Conservation (phyloP, 2,888 invertebrate genomes). For the Terebella lapidaria region DNA sequence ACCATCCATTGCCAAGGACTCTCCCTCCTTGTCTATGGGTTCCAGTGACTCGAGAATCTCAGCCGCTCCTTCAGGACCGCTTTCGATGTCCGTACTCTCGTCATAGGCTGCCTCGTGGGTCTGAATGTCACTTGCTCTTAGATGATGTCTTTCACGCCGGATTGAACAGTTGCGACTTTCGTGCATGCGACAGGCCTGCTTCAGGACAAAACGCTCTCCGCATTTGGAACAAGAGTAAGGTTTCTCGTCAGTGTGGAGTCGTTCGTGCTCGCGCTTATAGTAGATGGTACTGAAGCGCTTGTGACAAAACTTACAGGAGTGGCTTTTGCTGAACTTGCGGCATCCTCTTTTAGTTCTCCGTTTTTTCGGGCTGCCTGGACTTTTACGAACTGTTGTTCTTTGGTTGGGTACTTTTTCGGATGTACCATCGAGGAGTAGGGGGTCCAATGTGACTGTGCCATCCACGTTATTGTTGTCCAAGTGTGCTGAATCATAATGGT, state of each 20-base stretch:
- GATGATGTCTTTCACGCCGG: not conserved
- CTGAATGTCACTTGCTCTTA: no score
- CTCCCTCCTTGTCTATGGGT: no score
- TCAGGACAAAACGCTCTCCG: constrained; percentile 6
- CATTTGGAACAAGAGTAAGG: constrained; percentile 10
- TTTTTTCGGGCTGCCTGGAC: not conserved
- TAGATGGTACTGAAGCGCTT: constrained; percentile 4
- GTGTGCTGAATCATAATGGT: not conserved
- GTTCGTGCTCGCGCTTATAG: constrained; percentile 8
- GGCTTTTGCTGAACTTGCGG: not conserved
- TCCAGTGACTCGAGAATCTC: no score
- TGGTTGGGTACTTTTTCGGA: not conserved
- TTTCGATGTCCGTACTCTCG: no score
- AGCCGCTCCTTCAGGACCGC: no score
- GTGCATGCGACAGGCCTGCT: constrained; percentile 2
- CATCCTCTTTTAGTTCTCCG: no score
- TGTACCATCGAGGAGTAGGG: no score
- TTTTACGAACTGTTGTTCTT: not conserved
- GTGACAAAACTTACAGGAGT: constrained; percentile 7
- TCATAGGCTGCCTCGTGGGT: no score
- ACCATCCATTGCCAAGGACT: no score
- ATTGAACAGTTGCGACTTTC: not conserved
- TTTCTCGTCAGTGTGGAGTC: constrained; percentile 9
- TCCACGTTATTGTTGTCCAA: not conserved
- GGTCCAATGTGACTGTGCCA: no score